A percentile compares a stretch with the other conserved stretches of the same genome.
Evolutionary conservation across 2,113 vertebrate genomes (phyloP).

Genomic region (Pholis gunnellus): DNA sequence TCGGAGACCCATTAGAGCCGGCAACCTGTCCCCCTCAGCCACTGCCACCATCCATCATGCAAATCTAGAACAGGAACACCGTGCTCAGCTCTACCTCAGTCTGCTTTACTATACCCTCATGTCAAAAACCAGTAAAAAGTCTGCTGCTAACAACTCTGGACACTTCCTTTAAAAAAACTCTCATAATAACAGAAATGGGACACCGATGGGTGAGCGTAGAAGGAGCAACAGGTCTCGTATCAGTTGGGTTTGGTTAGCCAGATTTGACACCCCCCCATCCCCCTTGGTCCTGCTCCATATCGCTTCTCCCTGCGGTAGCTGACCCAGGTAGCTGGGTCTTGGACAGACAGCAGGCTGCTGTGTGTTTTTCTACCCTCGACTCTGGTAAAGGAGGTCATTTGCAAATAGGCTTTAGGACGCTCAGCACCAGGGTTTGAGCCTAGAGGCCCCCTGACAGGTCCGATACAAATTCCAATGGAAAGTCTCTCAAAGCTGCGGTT

Average conservation of each 20-base stretch:
- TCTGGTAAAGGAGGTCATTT: constrained; percentile 67
- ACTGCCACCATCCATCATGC: constrained; percentile 82
- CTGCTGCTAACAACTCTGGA: constrained; percentile 77
- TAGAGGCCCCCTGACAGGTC: constrained; percentile 59
- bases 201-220: constrained; percentile 44
- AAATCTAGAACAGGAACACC: constrained; percentile 74
- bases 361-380: constrained; percentile 70
- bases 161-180: constrained; percentile 62
- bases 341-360: constrained; percentile 53
- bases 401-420: constrained; percentile 66
- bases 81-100: constrained; percentile 53
- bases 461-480: constrained; percentile 68
- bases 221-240: constrained; percentile 69
- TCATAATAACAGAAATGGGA: constrained; percentile 75
- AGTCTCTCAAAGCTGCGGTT: constrained; percentile 64
- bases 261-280: constrained; percentile 58
- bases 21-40: constrained; percentile 75
- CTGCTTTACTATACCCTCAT: constrained; percentile 66
- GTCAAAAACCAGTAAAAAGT: constrained; percentile 72
- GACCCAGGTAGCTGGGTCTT: constrained; percentile 62
- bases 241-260: constrained; percentile 58
- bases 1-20: constrained; percentile 81
- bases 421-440: constrained; percentile 47
- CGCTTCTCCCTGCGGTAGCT: constrained; percentile 64
- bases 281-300: constrained; percentile 35